phyloP scores from a whole-genome alignment of 2,797 vertebrate species.

The Poeciliopsis turneri region DNA sequence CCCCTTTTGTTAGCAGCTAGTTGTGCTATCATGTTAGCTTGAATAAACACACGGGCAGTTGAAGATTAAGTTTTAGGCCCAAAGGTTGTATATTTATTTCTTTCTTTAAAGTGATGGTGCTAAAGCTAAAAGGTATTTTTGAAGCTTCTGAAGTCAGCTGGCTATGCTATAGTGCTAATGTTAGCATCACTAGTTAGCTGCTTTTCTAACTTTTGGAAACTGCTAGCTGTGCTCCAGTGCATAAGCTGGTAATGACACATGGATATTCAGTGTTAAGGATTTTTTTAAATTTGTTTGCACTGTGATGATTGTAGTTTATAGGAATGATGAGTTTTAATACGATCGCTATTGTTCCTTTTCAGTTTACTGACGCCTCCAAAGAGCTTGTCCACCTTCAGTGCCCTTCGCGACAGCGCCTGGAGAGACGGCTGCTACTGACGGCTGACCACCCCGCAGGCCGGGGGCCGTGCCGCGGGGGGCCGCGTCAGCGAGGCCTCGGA shows the following conservation, averaged over 20 bases:
- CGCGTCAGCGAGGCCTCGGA: constrained; percentile 32
- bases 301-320: neutral
- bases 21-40: neutral
- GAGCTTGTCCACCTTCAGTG: constrained; percentile 88
- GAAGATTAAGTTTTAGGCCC: too few species aligned
- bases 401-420: constrained; percentile 90
- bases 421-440: constrained; percentile 93
- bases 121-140: neutral
- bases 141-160: neutral
- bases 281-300: neutral
- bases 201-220: neutral
- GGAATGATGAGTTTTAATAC: neutral
- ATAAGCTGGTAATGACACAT: neutral
- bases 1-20: neutral
- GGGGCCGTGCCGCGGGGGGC: constrained; percentile 62
- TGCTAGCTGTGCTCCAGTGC: neutral
- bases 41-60: too few species aligned
- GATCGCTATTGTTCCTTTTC: neutral
- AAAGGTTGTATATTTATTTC: neutral
- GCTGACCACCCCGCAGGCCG: constrained; percentile 86
- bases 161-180: too few species aligned
- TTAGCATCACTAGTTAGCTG: neutral
- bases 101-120: neutral
- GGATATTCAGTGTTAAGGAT: neutral
- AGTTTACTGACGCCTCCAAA: constrained; percentile 94